These are phyloP conservation scores for Beris morrisii DNA, from an alignment of 2,888 invertebrate genomes.

Conservation along the genomic window DNA sequence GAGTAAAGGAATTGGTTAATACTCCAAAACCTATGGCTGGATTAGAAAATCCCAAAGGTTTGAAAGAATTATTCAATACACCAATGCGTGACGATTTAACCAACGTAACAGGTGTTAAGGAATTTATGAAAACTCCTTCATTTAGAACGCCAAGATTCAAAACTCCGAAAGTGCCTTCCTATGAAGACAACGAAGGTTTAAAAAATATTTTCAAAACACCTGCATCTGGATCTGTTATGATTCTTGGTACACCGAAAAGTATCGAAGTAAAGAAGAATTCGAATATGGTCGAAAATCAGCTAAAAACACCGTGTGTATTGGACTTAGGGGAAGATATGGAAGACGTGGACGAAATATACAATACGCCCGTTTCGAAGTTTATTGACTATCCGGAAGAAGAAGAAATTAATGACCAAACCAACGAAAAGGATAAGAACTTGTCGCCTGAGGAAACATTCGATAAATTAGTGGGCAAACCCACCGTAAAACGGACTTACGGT, in stretches of 20 bases:
- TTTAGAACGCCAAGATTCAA: constrained; percentile 5
- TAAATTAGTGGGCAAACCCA: constrained; percentile 43
- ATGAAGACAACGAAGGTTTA: background rate
- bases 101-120: constrained; percentile 17
- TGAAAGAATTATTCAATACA: constrained; percentile 49
- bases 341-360: constrained; percentile 49
- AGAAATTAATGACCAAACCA: background rate
- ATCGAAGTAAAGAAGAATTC: constrained; percentile 44
- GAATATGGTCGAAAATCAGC: constrained; percentile 31
- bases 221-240: constrained; percentile 49
- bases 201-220: constrained; percentile 50
- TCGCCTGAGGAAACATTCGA: constrained; percentile 45
- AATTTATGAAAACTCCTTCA: constrained; percentile 3
- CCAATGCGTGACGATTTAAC: constrained; percentile 33
- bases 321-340: constrained; percentile 35
- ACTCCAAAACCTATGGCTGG: constrained; percentile 11
- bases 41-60: constrained; percentile 38
- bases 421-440: constrained; percentile 9
- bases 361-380: constrained; percentile 41
- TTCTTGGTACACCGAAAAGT: constrained; percentile 50
- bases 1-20: constrained; percentile 22
- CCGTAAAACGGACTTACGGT: constrained; percentile 39
- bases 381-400: background rate
- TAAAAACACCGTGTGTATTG: constrained; percentile 14
- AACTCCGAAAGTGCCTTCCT: constrained; percentile 14